Evolutionary conservation across 2,113 vertebrate species (phyloP).

Genomic region (Petroica traversi): DNA sequence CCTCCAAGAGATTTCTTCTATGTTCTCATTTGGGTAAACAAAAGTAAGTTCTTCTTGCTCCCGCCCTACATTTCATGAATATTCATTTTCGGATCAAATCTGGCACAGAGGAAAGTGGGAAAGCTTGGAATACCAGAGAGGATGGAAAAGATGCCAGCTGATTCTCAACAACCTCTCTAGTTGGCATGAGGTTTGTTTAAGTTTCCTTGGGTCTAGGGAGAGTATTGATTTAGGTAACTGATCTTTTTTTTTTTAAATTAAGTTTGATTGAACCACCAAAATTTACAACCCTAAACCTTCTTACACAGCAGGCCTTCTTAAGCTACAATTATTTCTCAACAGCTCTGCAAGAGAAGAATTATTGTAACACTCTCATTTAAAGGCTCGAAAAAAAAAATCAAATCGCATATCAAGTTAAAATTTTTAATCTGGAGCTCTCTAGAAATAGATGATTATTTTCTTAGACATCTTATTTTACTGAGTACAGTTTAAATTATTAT

Average conservation of each 20-base stretch:
- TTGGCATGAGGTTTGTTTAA: conserved; percentile 7
- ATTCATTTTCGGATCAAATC: neutral
- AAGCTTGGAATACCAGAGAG: neutral
- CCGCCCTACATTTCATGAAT: neutral
- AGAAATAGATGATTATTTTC: neutral
- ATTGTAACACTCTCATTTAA: neutral
- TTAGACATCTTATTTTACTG: neutral
- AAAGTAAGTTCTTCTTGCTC: neutral
- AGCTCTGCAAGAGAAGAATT: neutral
- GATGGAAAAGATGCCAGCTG: conserved; percentile 24
- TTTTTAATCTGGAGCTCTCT: neutral
- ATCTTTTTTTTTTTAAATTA: neutral
- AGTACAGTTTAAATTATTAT: neutral
- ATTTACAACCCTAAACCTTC: neutral
- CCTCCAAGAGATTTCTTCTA: neutral
- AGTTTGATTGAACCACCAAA: conserved; percentile 41
- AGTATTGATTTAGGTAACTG: conserved; percentile 39
- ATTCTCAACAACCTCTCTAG: conserved; percentile 6
- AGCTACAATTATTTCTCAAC: neutral
- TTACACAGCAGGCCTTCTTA: conserved; percentile 22
- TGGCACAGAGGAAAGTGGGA: neutral
- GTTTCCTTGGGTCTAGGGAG: neutral
- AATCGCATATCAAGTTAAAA: neutral
- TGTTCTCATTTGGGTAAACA: neutral
- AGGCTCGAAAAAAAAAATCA: neutral